Evolutionary conservation across 2,113 vertebrate species (phyloP).

Genomic region (Symphodus melops): DNA sequence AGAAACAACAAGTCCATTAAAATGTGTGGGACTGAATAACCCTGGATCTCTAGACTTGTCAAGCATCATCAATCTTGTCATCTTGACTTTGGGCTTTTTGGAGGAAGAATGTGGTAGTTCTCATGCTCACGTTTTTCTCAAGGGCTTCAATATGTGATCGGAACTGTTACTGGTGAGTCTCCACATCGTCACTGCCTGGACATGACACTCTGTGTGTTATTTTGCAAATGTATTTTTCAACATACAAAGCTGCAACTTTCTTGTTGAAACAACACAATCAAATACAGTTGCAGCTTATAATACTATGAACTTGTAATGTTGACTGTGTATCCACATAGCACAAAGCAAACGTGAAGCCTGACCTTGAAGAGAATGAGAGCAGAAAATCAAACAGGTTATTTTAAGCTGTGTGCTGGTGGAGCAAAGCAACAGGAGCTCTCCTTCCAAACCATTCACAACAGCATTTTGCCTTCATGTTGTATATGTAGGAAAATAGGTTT

Average conservation of each 20-base stretch:
- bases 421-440: conserved; percentile 11
- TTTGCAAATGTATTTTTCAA: no score
- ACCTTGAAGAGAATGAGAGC: background rate
- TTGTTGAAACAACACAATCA: no score
- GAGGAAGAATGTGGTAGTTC: background rate
- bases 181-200: background rate
- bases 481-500: conserved; percentile 2
- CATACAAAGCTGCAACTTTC: no score
- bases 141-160: background rate
- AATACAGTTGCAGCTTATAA: background rate
- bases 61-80: no score
- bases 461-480: background rate
- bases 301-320: no score
- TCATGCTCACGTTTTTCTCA: background rate
- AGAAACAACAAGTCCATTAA: no score
- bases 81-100: background rate
- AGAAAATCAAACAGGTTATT: conserved; percentile 15
- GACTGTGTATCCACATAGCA: background rate
- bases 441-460: conserved; percentile 9
- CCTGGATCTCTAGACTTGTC: no score
- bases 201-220: background rate
- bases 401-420: conserved; percentile 18
- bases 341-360: background rate
- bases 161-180: background rate
- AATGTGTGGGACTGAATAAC: no score